These are phyloP conservation scores for Nipponia nippon DNA, from an alignment of 2,113 vertebrate genomes.

Conservation along the genomic window DNA sequence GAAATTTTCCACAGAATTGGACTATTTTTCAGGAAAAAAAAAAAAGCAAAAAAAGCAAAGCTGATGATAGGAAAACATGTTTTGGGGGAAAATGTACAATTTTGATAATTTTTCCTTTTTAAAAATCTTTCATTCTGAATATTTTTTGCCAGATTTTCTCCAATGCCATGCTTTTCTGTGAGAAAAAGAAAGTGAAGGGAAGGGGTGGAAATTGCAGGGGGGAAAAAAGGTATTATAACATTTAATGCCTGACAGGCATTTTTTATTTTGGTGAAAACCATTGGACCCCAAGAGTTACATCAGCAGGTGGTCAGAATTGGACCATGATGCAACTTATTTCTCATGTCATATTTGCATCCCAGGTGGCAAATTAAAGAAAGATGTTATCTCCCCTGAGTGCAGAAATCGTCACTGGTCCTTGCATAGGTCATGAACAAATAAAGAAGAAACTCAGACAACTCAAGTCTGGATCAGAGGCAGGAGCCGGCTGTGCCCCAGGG, in stretches of 20 bases:
- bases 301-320: neutral
- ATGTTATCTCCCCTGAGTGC: neutral
- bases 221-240: neutral
- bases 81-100: neutral
- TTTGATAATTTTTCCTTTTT: neutral
- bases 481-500: neutral
- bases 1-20: neutral
- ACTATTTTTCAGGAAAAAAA: neutral
- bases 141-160: neutral
- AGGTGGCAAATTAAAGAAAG: neutral
- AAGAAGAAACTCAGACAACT: neutral
- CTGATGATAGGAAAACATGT: neutral
- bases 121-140: neutral
- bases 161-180: neutral
- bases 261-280: neutral
- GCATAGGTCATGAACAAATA: neutral
- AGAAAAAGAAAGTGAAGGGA: neutral
- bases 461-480: neutral
- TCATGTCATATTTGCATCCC: neutral
- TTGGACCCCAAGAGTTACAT: neutral
- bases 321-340: neutral
- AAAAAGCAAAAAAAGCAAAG: neutral
- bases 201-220: neutral
- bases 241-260: neutral
- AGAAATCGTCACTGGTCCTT: neutral